Conservation (phyloP, 2,888 invertebrate species). For the Trissoscelio sp. region DNA sequence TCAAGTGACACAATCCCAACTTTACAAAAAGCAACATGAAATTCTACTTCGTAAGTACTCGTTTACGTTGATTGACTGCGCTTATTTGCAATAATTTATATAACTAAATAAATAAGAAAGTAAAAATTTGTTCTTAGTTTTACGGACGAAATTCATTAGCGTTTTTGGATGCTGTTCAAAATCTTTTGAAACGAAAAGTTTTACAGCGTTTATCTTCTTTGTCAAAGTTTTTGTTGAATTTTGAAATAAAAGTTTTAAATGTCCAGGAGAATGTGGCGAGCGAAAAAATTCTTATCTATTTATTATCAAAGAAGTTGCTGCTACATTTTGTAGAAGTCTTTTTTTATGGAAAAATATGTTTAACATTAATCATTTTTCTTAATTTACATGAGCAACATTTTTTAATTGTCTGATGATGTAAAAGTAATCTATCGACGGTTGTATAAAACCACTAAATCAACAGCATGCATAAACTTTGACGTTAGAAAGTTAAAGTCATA, state of each 20-base stretch:
- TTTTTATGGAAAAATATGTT: no score
- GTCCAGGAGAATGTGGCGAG: not conserved
- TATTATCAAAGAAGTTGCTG: not conserved
- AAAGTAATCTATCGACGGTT: no score
- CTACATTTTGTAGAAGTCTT: no score
- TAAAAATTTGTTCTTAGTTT: not conserved
- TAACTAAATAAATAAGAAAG: not conserved
- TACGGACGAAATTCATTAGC: constrained; percentile 6
- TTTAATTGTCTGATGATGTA: no score
- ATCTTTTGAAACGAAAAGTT: constrained; percentile 22
- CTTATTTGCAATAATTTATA: no score
- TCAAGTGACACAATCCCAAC: constrained; percentile 70
- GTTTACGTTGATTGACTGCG: no score
- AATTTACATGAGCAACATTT: no score
- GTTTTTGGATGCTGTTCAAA: constrained; percentile 26
- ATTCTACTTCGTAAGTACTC: constrained; percentile 77
- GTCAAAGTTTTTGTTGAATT: constrained; percentile 9
- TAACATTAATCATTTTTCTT: no score
- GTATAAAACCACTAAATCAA: no score
- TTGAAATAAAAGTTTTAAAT: constrained; percentile 18
- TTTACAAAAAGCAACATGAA: constrained; percentile 76
- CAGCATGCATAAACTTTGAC: no score
- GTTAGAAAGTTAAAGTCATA: no score
- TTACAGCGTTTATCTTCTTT: constrained; percentile 17
- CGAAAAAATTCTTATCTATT: not conserved